Base-by-base conservation (phyloP, 2,888 invertebrate genomes). In the Neoitamus cyanurus region DNA sequence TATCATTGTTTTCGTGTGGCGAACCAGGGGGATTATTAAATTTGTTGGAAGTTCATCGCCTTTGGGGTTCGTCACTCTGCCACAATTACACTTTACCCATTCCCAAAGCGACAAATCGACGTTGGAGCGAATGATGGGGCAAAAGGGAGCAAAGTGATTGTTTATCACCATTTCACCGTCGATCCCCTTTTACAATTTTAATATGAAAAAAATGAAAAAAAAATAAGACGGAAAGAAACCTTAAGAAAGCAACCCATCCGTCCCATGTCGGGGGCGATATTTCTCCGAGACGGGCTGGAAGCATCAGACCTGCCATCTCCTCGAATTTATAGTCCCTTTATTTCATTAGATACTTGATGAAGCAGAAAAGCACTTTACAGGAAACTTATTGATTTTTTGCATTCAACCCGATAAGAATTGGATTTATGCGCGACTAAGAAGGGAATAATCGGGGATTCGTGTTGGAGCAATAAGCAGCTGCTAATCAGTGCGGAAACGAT, bases 311-410 rank as follows among this genome's bases (percentile, higher is more conserved):
- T 58, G 58, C 58, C 58, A 58, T 58, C 58, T 58, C 58, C 25
- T 58, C 58, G 58, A 58, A 58, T 58, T 58, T 58, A 58, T 58
- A 20, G 58, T 42, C 58, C 58, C 58, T 58, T 58, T 58, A 58
- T 58, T 58, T 58, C 58, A 58, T 58, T 58, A 58, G 58, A 20
- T 25, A 9, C 58, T 58, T 58, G 58, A 58, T 58, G 58, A 58
- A 58, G 58, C 58, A 58, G 58, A 58, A 58, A 58, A 58, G 25
- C 58, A 58, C 58, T 58, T 58, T 58, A 58, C 58, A 58, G 58
- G 15, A 58, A 58, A 58, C 20, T 58, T 58, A 58, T 58, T 58
- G 58, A 58, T 58, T 58, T 58, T 58, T 20, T 58, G n/a, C 58
- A 58, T 58, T 58, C 58, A 58, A 58, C 58, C 58, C 58, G 58